A percentile compares a stretch with the other conserved stretches of the same genome.
Evolutionary conservation across 2,888 invertebrate species (phyloP).

Genomic region (Drosophila dives): DNA sequence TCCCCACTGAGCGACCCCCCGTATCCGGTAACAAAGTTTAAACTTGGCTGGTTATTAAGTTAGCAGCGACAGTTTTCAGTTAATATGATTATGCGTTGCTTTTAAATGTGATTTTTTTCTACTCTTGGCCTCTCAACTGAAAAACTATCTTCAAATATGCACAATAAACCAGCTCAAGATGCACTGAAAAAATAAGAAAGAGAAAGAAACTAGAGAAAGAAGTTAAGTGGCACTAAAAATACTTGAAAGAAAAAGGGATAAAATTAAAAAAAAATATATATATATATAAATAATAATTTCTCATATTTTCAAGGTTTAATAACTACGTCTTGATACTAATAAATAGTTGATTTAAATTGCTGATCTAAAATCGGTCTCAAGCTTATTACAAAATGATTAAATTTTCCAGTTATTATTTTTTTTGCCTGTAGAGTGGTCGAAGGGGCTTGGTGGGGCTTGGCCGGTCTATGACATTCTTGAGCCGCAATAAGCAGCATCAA

Average conservation of each 20-base stretch:
- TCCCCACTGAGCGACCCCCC: background rate
- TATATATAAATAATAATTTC: background rate
- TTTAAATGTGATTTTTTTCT: conserved; percentile 33
- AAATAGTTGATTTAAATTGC: background rate
- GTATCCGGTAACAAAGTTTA: conserved; percentile 38
- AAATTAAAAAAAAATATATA: background rate
- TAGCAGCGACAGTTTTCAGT: conserved; percentile 69
- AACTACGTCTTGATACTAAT: too few species aligned
- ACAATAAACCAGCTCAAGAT: conserved; percentile 53
- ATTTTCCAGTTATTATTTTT: background rate
- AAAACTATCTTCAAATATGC: conserved; percentile 44
- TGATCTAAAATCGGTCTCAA: background rate
- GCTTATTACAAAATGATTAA: too few species aligned
- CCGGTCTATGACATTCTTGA: conserved; percentile 37
- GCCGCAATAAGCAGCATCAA: conserved; percentile 73
- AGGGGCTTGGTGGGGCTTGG: background rate
- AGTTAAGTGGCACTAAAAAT: background rate
- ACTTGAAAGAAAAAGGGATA: background rate
- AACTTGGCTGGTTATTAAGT: conserved; percentile 71
- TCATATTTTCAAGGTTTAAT: background rate
- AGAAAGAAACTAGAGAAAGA: background rate
- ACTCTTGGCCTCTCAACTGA: background rate
- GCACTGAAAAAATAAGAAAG: background rate
- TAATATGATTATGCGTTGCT: conserved; percentile 73
- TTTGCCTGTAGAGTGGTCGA: background rate